Base-by-base conservation (phyloP, 1,140 invertebrate genomes). In the Nephotettix cincticeps region DNA sequence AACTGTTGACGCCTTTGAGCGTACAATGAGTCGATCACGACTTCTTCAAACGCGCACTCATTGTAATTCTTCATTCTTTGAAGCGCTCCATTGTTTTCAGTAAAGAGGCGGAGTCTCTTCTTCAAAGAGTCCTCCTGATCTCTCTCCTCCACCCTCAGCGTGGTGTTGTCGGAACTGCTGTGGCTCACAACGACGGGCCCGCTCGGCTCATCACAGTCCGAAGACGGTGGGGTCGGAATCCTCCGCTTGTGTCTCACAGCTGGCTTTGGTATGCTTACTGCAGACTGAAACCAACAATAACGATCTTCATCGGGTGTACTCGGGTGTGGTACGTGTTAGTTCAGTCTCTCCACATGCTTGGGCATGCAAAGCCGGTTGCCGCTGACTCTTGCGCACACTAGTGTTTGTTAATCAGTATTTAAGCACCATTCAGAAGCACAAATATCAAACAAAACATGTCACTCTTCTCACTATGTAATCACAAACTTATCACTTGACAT, bases 1-100 rank as follows among this genome's bases (percentile, higher is more conserved):
- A 72, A 70, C 14, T 54, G 17, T 25, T 61, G 65, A 2, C 70
- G 45, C 14, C 68, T 32, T 19, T 71, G 36, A 68, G 66, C 68
- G 63, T 65, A 65, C 21, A 64, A 27, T 25, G 56, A 45, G 19
- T 70, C 73, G 19, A 47, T 54, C 11, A 68, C 70, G 9, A 56
- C 47, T 29, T 69, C 67, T 25, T 68, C 40, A 11, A 23, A 27
- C 4, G 28, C n/a, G 25, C 23, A 27, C 25, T 25, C 69, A 47
- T 71, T 30, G 17, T 47, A 29, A 21, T 61, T 66, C 25, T 45
- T 66, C 58, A 61, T 66, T 30, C 58, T 71, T 32, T 29, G 36
- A 40, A 9, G n/a, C 45, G 14, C 27, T 14, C 36, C 64, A 64
- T 64, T 64, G 25, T 67, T 67, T 9, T 61, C 56, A 29, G 56